These are phyloP conservation scores for Aleiodes alternator DNA, from an alignment of 2,888 invertebrate genomes.

Conservation along the genomic window DNA sequence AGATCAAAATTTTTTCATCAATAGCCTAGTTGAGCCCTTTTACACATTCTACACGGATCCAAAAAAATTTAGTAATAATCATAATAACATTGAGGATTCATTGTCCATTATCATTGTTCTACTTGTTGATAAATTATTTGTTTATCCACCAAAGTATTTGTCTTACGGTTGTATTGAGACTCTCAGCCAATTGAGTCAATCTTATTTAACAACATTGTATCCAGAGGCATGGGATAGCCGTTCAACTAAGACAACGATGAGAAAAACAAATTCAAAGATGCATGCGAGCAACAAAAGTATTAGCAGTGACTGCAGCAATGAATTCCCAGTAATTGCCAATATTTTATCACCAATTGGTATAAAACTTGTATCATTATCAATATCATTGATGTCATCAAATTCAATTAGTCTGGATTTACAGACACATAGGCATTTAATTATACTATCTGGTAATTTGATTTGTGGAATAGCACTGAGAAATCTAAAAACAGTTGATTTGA, in stretches of 20 bases:
- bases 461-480: slow-evolving; percentile 73
- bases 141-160: slow-evolving; percentile 82
- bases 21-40: slow-evolving; percentile 77
- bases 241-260: slow-evolving; percentile 60
- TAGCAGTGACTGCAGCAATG: slow-evolving; percentile 39
- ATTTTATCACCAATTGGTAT: slow-evolving; percentile 57
- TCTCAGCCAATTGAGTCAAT: slow-evolving; percentile 80
- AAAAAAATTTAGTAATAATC: slow-evolving; percentile 51
- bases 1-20: slow-evolving; percentile 73
- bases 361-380: slow-evolving; percentile 70
- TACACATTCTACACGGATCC: slow-evolving; percentile 66
- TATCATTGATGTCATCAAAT: slow-evolving; percentile 76
- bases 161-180: slow-evolving; percentile 84
- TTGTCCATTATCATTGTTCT: slow-evolving; percentile 78
- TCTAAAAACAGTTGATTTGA: slow-evolving; percentile 73
- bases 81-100: slow-evolving; percentile 75
- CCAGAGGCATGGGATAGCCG: slow-evolving; percentile 82
- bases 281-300: slow-evolving; percentile 54
- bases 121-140: slow-evolving; percentile 77
- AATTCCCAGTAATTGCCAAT: slow-evolving; percentile 48
- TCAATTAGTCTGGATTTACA: slow-evolving; percentile 77
- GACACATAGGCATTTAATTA: slow-evolving; percentile 74
- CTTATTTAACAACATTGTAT: slow-evolving; percentile 83
- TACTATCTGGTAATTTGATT: slow-evolving; percentile 74
- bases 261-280: slow-evolving; percentile 57